A percentile compares a stretch with the other conserved stretches of the same genome.
phyloP scores from a whole-genome alignment of 2,113 vertebrate genomes.

The Melospiza melodia region DNA sequence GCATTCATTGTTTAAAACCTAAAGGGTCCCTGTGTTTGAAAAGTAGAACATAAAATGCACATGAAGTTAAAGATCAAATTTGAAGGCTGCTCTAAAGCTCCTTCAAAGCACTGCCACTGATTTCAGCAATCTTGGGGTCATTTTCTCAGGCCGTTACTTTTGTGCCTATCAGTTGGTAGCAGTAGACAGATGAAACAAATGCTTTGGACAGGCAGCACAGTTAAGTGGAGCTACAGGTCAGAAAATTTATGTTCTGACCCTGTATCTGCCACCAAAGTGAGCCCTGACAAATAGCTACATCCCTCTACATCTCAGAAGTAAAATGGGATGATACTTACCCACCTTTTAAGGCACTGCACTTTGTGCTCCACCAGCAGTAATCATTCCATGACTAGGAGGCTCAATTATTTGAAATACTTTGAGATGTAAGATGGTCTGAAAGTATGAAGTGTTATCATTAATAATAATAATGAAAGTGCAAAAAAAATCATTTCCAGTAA shows the following conservation, averaged over 20 bases:
- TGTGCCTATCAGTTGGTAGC: neutral
- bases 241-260: constrained; percentile 8
- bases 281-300: neutral
- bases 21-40: neutral
- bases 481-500: constrained; percentile 1
- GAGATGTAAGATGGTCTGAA: neutral
- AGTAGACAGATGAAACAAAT: neutral
- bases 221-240: constrained; percentile 16
- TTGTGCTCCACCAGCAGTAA: neutral
- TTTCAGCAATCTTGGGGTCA: constrained; percentile 4
- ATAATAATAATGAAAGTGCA: neutral
- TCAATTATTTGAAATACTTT: constrained; percentile 11
- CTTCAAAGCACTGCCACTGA: neutral
- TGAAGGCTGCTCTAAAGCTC: neutral
- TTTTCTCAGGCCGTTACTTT: neutral
- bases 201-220: neutral
- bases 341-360: neutral
- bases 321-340: neutral
- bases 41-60: neutral
- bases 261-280: neutral
- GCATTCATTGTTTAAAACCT: neutral
- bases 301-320: neutral
- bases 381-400: neutral
- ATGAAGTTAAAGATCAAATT: neutral
- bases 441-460: neutral